Evolutionary conservation across 2,888 invertebrate species (phyloP).

Genomic region (Andrena chrysosceles): DNA sequence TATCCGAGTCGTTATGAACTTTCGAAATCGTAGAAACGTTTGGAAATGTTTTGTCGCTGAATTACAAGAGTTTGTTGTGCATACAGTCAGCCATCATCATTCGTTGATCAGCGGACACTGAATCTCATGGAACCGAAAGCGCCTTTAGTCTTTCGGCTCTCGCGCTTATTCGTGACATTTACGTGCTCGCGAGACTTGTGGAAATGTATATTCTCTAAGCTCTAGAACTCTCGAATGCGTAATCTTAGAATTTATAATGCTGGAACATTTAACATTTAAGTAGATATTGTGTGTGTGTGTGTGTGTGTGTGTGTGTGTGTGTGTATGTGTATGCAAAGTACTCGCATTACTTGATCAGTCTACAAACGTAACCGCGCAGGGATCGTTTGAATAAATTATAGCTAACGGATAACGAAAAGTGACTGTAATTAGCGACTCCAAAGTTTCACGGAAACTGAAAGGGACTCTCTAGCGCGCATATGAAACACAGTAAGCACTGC

Average conservation of each 20-base stretch:
- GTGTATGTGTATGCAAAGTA: too few relatives aligned
- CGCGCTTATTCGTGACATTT: conserved; percentile 9
- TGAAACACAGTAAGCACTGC: conserved; percentile 71
- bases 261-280: conserved; percentile 25
- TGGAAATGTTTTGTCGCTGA: conserved; percentile 64
- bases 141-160: not conserved
- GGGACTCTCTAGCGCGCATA: conserved; percentile 46
- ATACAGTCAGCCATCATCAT: conserved; percentile 43
- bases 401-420: conserved; percentile 45
- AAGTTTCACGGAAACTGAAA: conserved; percentile 15
- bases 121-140: not conserved
- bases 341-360: not conserved
- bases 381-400: not conserved
- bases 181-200: not conserved
- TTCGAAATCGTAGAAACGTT: conserved; percentile 12
- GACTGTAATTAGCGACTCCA: conserved; percentile 58
- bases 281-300: conserved; percentile 1
- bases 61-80: conserved; percentile 26
- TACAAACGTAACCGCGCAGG: not conserved
- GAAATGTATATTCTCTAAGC: conserved; percentile 12
- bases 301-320: too few relatives aligned
- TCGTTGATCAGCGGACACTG: conserved; percentile 26
- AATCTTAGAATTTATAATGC: conserved; percentile 21
- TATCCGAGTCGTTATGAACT: not conserved
- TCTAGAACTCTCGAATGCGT: conserved; percentile 2